These are phyloP conservation scores for Hylaeus anthracinus DNA, from an alignment of 1,140 invertebrate genomes.

Conservation along the genomic window DNA sequence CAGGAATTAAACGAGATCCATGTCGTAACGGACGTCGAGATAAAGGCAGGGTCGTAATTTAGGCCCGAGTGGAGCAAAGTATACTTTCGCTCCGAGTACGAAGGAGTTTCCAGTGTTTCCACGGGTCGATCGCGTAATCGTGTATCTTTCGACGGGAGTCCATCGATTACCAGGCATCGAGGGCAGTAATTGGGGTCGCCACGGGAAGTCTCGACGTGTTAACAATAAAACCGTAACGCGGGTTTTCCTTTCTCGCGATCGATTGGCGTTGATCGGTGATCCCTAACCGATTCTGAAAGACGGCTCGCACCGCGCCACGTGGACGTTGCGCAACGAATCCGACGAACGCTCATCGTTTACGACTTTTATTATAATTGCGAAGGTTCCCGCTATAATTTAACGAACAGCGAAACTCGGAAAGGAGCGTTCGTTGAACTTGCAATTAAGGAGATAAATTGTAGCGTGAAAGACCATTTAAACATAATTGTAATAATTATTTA, in stretches of 20 bases:
- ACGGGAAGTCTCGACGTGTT: neutral
- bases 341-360: no score
- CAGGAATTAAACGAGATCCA: neutral
- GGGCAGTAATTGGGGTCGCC: neutral
- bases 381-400: no score
- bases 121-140: neutral
- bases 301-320: no score
- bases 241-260: neutral
- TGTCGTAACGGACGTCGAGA: slow-evolving; percentile 18
- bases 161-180: neutral
- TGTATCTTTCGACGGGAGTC: neutral
- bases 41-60: slow-evolving; percentile 10
- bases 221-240: neutral
- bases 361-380: no score
- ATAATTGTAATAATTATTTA: no score
- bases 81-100: slow-evolving; percentile 5
- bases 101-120: neutral
- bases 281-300: neutral
- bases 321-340: no score
- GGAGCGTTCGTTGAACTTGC: no score
- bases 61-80: neutral
- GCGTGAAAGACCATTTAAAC: no score
- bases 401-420: no score
- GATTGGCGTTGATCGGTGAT: no score
- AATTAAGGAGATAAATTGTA: no score